Conservation (phyloP, 2,797 vertebrate genomes). For the Syngnathus rostellatus region DNA sequence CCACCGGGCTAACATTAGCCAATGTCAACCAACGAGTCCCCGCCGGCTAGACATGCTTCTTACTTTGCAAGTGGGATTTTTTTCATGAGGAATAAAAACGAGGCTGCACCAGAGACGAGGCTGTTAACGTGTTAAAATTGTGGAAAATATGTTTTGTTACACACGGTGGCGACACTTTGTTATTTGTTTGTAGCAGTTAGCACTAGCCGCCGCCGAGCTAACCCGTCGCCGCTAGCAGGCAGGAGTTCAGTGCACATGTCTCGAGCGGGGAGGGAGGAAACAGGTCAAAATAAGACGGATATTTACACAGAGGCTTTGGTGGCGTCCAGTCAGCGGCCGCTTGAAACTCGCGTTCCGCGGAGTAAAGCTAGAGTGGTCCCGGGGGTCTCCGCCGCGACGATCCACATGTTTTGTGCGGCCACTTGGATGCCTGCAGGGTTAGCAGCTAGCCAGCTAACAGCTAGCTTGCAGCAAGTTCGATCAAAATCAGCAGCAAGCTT, state of each 20-base stretch:
- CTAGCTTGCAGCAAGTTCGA: slow-evolving; percentile 55
- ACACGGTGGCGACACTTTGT: slow-evolving; percentile 15
- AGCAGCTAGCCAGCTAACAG: slow-evolving; percentile 31
- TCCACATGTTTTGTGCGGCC: slow-evolving; percentile 67
- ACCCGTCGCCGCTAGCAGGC: slow-evolving; percentile 23
- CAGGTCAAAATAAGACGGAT: slow-evolving; percentile 7
- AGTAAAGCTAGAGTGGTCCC: slow-evolving; percentile 51
- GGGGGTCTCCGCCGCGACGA: slow-evolving; percentile 58
- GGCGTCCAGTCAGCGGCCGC: slow-evolving; percentile 61
- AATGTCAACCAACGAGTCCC: slow-evolving; percentile 3
- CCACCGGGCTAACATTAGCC: slow-evolving; percentile 28
- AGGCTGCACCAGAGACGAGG: not conserved
- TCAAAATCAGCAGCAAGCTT: slow-evolving; percentile 34
- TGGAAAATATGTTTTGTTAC: not conserved
- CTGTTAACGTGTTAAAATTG: not conserved
- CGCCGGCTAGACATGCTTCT: slow-evolving; percentile 2
- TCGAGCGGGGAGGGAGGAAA: not conserved
- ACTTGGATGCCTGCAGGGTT: slow-evolving; percentile 40
- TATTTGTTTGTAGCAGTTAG: slow-evolving; percentile 62
- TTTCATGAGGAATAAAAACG: not conserved
- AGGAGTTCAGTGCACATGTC: slow-evolving; percentile 38
- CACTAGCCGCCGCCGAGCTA: slow-evolving; percentile 21
- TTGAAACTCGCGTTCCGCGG: slow-evolving; percentile 58
- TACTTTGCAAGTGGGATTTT: not conserved
- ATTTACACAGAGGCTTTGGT: slow-evolving; percentile 51